phyloP scores from a whole-genome alignment of 2,797 vertebrate genomes.

The Tachyglossus aculeatus region DNA sequence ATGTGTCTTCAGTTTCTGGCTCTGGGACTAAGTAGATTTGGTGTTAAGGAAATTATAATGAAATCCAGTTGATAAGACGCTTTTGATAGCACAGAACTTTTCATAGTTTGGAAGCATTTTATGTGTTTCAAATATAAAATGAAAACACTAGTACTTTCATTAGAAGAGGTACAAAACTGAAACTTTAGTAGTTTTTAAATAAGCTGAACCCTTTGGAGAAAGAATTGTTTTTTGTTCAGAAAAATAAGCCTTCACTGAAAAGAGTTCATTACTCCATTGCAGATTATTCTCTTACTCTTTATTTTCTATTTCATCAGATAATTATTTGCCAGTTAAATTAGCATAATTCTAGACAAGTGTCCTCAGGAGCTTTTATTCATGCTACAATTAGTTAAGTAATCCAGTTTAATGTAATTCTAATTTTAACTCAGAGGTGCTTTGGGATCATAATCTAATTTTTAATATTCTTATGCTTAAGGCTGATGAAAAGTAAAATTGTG shows the following conservation, averaged over 20 bases:
- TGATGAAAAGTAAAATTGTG: slow-evolving; percentile 9
- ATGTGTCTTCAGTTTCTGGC: no score
- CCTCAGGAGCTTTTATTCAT: slow-evolving; percentile 1
- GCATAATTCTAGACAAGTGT: background rate
- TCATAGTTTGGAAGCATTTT: no score
- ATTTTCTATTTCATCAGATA: accelerated
- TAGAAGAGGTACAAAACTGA: no score
- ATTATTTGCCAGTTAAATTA: background rate
- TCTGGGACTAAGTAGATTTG: no score
- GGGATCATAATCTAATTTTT: slow-evolving; percentile 23
- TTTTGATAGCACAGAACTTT: no score
- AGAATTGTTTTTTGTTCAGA: background rate
- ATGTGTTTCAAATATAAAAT: no score
- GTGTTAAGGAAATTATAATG: no score
- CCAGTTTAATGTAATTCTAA: background rate
- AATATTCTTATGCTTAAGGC: slow-evolving; percentile 5
- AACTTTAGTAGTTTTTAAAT: background rate
- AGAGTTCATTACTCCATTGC: background rate
- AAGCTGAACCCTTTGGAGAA: background rate
- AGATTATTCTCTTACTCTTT: background rate
- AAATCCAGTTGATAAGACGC: no score
- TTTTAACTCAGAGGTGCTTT: background rate
- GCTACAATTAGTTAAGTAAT: background rate
- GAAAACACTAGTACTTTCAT: no score
- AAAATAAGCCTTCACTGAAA: background rate